These are phyloP conservation scores for Microchirus variegatus DNA, from an alignment of 2,797 vertebrate species.

Conservation along the genomic window DNA sequence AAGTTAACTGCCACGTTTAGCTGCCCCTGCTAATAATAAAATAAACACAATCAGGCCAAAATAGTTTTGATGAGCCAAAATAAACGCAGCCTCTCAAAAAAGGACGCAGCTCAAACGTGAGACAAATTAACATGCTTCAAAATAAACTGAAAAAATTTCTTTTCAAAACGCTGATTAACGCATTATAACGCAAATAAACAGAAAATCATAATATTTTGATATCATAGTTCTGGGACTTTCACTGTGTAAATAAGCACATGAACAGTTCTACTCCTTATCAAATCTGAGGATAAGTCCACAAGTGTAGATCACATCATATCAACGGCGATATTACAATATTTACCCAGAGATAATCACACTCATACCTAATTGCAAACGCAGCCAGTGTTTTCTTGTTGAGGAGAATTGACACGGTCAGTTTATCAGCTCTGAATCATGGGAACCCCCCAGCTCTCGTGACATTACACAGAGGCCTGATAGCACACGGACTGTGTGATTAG, in stretches of 20 bases:
- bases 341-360: slow-evolving; percentile 59
- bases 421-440: slow-evolving; percentile 65
- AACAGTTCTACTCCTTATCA: slow-evolving; percentile 28
- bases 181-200: too few relatives aligned
- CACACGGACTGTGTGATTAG: slow-evolving; percentile 43
- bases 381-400: slow-evolving; percentile 55
- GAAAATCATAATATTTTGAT: too few relatives aligned
- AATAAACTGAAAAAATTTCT: too few relatives aligned
- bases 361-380: slow-evolving; percentile 47
- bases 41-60: too few relatives aligned
- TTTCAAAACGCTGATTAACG: too few relatives aligned
- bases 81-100: too few relatives aligned
- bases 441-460: slow-evolving; percentile 49
- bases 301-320: slow-evolving; percentile 33
- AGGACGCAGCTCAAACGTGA: too few relatives aligned
- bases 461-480: slow-evolving; percentile 61
- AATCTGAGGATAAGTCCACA: slow-evolving; percentile 17
- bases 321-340: slow-evolving; percentile 60
- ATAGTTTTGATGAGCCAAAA: too few relatives aligned
- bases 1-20: too few relatives aligned
- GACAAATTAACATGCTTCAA: too few relatives aligned
- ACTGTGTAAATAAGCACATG: slow-evolving; percentile 12
- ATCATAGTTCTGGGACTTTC: too few relatives aligned
- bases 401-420: slow-evolving; percentile 32
- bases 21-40: too few relatives aligned